Evolutionary conservation across 30 jellyfish, hydroid and myxozoan species (phyloP), one percentile per base, ranked within the genome.

Genomic region (Pseudorhiza aurosa): DNA sequence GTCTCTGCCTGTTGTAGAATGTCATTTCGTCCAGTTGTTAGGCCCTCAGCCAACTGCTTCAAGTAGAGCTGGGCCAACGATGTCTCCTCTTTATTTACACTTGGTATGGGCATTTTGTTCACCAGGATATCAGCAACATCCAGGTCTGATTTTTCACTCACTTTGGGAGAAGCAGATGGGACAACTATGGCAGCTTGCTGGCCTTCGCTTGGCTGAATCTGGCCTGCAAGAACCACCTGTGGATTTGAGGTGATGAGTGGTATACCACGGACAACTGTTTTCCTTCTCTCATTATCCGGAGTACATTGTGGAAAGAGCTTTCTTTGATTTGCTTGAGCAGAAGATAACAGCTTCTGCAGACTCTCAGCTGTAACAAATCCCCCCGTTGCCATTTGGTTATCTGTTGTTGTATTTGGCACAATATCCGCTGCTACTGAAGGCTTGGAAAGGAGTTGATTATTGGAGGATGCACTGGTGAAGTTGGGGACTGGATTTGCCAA

Each of bases 121-220:
- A 92, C 96, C 9, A 92, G 89, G 32, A 92, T 92, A 75, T 92
- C 98, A 11, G 98, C 98, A 18, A 92, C 96, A 74, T 92, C 98
- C 0, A 85, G 79, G 67, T 92, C 98, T 14, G 96, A 87, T 75
- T 92, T 92, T 39, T 89, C 98, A 70, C 91, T 79, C 0, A 84
- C 83, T 32, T 90, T 77, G 33, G 88, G 82, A 31, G 36, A 30
- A 7, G 95, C 71, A 9, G 68, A 73, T 1, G 96, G 60, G 11
- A 68, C 91, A 28, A 73, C 55, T 15, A 91, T 53, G 27, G 84
- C 58, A 11, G 81, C 65, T 39, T 70, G 84, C n/a, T 46, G 65
- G 17, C 51, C 49, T 11, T 63, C 58, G 27, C 73, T 88, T 18
- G 42, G 69, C 27, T 70, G 87, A 12, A 84, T 26, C 32, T 77